These are phyloP conservation scores for Euzophera pinguis DNA, from an alignment of 2,888 invertebrate species.

Conservation along the genomic window DNA sequence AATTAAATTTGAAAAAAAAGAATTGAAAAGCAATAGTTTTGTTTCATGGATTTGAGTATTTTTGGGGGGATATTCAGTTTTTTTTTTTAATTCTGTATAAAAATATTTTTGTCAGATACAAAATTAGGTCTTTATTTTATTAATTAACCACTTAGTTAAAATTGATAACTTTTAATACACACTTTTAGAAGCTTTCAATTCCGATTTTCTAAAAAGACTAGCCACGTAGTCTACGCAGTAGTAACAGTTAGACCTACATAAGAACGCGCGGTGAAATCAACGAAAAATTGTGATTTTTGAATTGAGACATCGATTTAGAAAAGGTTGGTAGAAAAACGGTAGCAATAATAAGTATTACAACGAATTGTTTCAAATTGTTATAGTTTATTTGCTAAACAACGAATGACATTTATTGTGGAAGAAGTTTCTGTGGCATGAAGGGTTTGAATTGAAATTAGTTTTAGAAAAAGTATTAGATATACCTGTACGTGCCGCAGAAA, in stretches of 20 bases:
- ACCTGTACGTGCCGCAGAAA: constrained; percentile 15
- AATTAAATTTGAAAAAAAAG: too few species aligned
- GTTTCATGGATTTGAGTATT: too few species aligned
- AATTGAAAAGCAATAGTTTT: too few species aligned
- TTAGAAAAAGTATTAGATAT: constrained; percentile 20
- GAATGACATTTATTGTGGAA: constrained; percentile 8
- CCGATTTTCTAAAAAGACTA: background rate
- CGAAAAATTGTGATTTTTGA: constrained; percentile 12
- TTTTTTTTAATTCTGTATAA: too few species aligned
- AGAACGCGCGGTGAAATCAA: background rate
- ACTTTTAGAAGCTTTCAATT: background rate
- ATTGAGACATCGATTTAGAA: constrained; percentile 8
- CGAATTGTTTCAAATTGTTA: constrained; percentile 17
- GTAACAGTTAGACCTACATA: background rate
- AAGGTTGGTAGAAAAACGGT: constrained; percentile 1
- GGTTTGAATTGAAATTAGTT: constrained; percentile 17
- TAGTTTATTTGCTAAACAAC: constrained; percentile 12
- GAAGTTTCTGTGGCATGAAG: constrained; percentile 15
- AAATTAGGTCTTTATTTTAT: background rate
- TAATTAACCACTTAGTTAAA: too few species aligned
- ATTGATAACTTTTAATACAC: too few species aligned
- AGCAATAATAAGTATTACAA: constrained; percentile 16
- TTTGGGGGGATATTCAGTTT: too few species aligned
- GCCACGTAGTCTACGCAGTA: background rate
- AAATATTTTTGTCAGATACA: background rate